Conservation (phyloP, 2,888 invertebrate genomes). For the Dasysyrphus tricinctus region DNA sequence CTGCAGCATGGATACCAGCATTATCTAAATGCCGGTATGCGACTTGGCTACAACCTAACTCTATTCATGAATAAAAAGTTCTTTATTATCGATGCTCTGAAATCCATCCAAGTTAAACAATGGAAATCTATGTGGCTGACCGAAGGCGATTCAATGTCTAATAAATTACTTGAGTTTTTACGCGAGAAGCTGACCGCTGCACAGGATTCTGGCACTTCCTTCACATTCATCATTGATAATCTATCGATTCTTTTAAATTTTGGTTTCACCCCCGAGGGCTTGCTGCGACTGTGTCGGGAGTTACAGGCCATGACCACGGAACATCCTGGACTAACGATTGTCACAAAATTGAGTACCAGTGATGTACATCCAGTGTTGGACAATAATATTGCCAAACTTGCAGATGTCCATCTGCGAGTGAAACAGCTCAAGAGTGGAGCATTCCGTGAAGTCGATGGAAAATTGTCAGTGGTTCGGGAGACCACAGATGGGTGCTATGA, state of each 20-base stretch:
- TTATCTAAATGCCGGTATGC: slow-evolving; percentile 89
- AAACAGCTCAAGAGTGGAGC: slow-evolving; percentile 89
- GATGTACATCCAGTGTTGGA: slow-evolving; percentile 86
- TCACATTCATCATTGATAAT: slow-evolving; percentile 89
- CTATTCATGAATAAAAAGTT: slow-evolving; percentile 84
- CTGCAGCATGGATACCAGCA: slow-evolving; percentile 89
- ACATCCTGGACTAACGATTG: slow-evolving; percentile 83
- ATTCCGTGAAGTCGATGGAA: slow-evolving; percentile 90
- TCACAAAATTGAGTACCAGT: slow-evolving; percentile 86
- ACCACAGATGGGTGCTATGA: slow-evolving; percentile 78
- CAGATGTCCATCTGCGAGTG: slow-evolving; percentile 87
- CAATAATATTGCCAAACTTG: slow-evolving; percentile 86
- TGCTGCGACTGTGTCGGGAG: slow-evolving; percentile 79
- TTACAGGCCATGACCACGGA: slow-evolving; percentile 78
- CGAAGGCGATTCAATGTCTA: slow-evolving; percentile 81
- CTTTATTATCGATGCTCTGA: slow-evolving; percentile 85
- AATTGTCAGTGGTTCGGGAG: slow-evolving; percentile 83
- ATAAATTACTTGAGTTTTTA: slow-evolving; percentile 78
- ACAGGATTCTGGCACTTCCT: slow-evolving; percentile 79
- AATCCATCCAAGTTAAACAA: slow-evolving; percentile 83
- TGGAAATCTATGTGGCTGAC: slow-evolving; percentile 80
- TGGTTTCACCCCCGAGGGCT: slow-evolving; percentile 80
- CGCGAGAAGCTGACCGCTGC: slow-evolving; percentile 76
- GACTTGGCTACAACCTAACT: slow-evolving; percentile 89
- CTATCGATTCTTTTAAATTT: slow-evolving; percentile 89